phyloP scores from a whole-genome alignment of 2,888 invertebrate species.

The Acronicta aceris region DNA sequence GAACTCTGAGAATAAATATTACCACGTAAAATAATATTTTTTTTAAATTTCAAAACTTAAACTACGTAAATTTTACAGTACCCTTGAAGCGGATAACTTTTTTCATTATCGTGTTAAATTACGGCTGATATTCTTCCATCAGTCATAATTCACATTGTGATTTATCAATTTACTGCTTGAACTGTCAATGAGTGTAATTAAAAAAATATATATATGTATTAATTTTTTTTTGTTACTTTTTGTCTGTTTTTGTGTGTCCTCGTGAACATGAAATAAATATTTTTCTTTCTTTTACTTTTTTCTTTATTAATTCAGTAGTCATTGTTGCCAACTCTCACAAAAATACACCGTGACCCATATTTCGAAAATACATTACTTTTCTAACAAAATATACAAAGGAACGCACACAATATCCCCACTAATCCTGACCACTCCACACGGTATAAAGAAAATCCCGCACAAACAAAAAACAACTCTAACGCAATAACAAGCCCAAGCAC shows the following conservation, averaged over 20 bases:
- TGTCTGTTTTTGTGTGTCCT: no score
- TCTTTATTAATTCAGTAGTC: not conserved
- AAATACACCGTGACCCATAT: not conserved
- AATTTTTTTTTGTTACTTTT: no score
- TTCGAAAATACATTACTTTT: not conserved
- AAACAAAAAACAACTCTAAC: conserved; percentile 23
- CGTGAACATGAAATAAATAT: no score
- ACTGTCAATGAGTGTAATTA: no score
- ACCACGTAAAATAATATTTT: not conserved
- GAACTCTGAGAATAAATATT: no score
- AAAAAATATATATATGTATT: no score
- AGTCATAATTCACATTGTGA: no score
- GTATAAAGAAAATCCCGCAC: conserved; percentile 6
- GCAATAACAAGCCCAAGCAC: conserved; percentile 33
- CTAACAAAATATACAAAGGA: conserved; percentile 14
- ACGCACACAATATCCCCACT: conserved; percentile 6
- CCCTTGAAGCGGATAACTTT: no score
- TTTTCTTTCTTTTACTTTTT: no score
- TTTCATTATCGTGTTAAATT: no score
- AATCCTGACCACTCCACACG: conserved; percentile 23
- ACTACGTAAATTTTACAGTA: no score
- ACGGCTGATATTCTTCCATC: not conserved
- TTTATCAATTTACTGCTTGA: no score
- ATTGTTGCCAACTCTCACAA: not conserved
- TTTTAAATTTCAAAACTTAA: not conserved